Evolutionary conservation across 2,113 vertebrate genomes (phyloP).

Genomic region (Cyprinodon tularosa): DNA sequence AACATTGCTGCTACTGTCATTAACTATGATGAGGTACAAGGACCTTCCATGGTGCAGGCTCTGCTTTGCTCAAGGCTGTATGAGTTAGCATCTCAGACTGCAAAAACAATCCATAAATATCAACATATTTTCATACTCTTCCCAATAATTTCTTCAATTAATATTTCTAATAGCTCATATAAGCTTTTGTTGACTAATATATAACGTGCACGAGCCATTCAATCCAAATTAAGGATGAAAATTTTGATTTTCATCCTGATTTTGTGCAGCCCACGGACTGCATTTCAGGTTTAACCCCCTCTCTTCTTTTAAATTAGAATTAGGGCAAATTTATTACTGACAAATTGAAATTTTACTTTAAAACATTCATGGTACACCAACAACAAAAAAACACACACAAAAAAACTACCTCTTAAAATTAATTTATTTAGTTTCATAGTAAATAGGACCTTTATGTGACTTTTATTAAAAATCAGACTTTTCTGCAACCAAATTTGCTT

Average conservation of each 20-base stretch:
- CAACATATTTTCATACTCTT: background rate
- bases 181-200: slow-evolving; percentile 52
- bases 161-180: slow-evolving; percentile 46
- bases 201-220: slow-evolving; percentile 49
- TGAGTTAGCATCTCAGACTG: slow-evolving; percentile 27
- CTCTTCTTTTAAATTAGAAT: too few relatives aligned
- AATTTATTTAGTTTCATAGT: too few relatives aligned
- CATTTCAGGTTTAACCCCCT: too few relatives aligned
- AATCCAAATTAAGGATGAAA: background rate
- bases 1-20: slow-evolving; percentile 78
- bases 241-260: background rate
- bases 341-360: too few relatives aligned
- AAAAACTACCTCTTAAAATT: too few relatives aligned
- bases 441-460: too few relatives aligned
- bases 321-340: too few relatives aligned
- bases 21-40: slow-evolving; percentile 83
- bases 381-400: too few relatives aligned
- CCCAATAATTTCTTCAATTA: slow-evolving; percentile 17
- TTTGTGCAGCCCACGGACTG: too few relatives aligned
- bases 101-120: background rate
- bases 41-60: slow-evolving; percentile 57
- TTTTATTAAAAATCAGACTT: too few relatives aligned
- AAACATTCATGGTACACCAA: too few relatives aligned
- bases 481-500: too few relatives aligned
- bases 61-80: slow-evolving; percentile 61